Evolutionary conservation across 1,140 invertebrate species (phyloP), one percentile per base, ranked within the genome.

Genomic region (Lutraria rhynchaena): DNA sequence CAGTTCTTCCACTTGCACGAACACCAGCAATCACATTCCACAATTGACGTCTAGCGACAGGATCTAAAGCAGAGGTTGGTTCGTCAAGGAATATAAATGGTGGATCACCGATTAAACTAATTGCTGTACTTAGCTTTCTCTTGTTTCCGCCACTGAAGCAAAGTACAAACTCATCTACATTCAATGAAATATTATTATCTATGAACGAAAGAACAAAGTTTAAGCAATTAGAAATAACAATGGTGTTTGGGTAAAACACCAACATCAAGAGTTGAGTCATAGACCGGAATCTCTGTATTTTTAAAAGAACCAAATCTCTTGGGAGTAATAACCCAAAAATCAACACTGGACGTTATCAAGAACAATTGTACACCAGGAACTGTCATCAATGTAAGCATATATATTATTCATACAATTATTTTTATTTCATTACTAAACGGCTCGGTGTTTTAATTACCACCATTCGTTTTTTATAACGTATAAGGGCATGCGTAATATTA

Each of bases 51-150:
- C 88, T 76, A 35, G 92, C 90, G 19, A 92, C 90, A 22, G 93
- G 93, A 83, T 94, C 93, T 88, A 93, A 92, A 1, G 92, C 92
- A 41, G 92, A 92, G 3, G 92, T 92, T 31, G 93, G 93, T 76
- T 93, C 93, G 86, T 93, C 93, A 51, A 93, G 86, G 69, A 93
- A 91, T 24, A 93, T 78, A 24, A 93, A 81, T 55, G 91, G 86
- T 15, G 93, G 93, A 76, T 90, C 89, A 5, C 92, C 92, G 89
- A 98, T 94, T 31, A 99, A 92, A 13, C 98, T 96, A 58, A 99
- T 95, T 0, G 98, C 98, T 44, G 98, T 97, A 84, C 96, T 98
- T 29, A 99, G 92, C 91, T 99, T 99, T 57, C 98, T 94, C 90
- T 98, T 99, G 86, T 99, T 99, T 0, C 98, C 98, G 31, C 90